These are phyloP conservation scores for Benitochromis conjunctus DNA, from an alignment of 2,113 vertebrate species.

Conservation along the genomic window DNA sequence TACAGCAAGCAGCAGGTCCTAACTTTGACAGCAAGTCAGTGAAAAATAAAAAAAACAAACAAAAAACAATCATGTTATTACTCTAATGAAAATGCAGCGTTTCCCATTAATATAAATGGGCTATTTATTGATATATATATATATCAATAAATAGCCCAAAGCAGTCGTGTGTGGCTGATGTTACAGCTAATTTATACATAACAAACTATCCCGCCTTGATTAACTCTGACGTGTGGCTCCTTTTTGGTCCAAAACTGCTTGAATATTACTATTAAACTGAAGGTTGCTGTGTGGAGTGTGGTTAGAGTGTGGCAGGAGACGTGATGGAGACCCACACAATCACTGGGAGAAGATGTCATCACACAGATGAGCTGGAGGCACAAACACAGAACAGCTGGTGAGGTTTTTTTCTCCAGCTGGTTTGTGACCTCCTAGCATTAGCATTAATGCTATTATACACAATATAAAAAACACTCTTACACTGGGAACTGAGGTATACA, in stretches of 20 bases:
- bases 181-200: neutral
- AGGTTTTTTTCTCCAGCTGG: too few relatives aligned
- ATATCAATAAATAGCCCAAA: neutral
- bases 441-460: too few relatives aligned
- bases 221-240: too few relatives aligned
- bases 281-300: too few relatives aligned
- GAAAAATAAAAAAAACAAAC: neutral
- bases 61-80: neutral
- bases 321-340: neutral
- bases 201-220: too few relatives aligned
- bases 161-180: rapidly evolving
- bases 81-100: neutral
- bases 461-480: too few relatives aligned
- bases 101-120: neutral
- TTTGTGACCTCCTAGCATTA: too few relatives aligned
- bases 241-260: too few relatives aligned
- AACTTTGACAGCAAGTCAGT: neutral
- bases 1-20: neutral
- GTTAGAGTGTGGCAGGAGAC: neutral
- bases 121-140: too few relatives aligned
- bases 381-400: neutral
- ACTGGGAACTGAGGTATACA: too few relatives aligned
- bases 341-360: neutral
- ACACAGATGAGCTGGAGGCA: neutral
- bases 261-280: too few relatives aligned